phyloP scores from a whole-genome alignment of 2,797 vertebrate genomes.

The Taenioides sp. region DNA sequence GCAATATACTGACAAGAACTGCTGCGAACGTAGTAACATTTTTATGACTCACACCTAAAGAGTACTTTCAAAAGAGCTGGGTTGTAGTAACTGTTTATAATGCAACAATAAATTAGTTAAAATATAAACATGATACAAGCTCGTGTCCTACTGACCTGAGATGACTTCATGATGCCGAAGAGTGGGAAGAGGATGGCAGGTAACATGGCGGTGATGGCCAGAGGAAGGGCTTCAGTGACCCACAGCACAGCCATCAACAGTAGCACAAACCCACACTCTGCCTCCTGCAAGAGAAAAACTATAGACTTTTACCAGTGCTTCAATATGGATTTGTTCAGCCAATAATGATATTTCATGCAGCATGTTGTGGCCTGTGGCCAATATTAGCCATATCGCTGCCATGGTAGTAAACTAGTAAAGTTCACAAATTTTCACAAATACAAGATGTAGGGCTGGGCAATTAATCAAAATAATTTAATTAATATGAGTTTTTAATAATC shows the following conservation, averaged over 20 bases:
- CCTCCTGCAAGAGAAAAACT: constrained; percentile 74
- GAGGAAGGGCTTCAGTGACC: constrained; percentile 86
- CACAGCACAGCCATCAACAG: constrained; percentile 85
- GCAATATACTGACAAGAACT: neutral
- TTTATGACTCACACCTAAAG: neutral
- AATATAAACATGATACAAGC: too few relatives aligned
- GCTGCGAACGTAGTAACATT: neutral
- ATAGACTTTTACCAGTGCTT: neutral
- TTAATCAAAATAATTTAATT: too few relatives aligned
- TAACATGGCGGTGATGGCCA: constrained; percentile 85
- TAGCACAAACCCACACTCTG: constrained; percentile 86
- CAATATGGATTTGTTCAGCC: neutral
- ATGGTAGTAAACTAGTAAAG: too few relatives aligned
- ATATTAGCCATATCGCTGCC: too few relatives aligned
- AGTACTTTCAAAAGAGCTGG: neutral
- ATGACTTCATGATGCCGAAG: constrained; percentile 87
- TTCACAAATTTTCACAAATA: too few relatives aligned
- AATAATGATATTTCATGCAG: neutral
- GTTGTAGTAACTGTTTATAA: too few relatives aligned
- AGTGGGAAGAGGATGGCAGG: constrained; percentile 87
- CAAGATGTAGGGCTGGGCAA: too few relatives aligned
- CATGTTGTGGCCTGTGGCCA: too few relatives aligned
- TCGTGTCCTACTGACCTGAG: constrained; percentile 67
- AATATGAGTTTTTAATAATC: too few relatives aligned
- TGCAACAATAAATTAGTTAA: neutral